Evolutionary conservation across 2,888 invertebrate species (phyloP).

Genomic region (Amiota communis): DNA sequence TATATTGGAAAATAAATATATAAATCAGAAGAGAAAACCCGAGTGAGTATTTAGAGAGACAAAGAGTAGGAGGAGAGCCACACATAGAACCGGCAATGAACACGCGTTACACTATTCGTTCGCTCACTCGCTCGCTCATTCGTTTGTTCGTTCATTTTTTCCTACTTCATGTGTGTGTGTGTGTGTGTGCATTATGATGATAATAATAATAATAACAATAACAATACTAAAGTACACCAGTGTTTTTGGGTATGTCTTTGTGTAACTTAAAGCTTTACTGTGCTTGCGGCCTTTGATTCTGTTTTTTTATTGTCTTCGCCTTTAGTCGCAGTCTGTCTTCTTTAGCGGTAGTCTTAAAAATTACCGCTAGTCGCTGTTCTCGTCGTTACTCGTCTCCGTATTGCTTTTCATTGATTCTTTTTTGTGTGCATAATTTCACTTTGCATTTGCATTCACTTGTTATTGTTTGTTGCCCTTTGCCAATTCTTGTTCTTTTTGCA

Average conservation of each 20-base stretch:
- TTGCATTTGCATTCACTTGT: no score
- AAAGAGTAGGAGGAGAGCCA: no score
- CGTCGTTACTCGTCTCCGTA: constrained; percentile 25
- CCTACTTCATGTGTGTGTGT: neutral
- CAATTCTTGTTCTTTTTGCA: no score
- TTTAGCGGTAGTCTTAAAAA: constrained; percentile 54
- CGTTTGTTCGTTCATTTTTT: neutral
- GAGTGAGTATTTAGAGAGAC: no score
- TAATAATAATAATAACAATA: constrained; percentile 53
- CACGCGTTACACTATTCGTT: no score
- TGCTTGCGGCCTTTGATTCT: constrained; percentile 15
- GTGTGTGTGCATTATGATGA: constrained; percentile 41
- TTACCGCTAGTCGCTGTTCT: constrained; percentile 37
- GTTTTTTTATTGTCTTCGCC: constrained; percentile 47
- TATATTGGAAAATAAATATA: neutral
- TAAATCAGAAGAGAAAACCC: neutral
- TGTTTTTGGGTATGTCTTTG: neutral
- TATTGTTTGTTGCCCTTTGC: no score
- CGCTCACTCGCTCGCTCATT: neutral
- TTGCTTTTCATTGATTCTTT: no score
- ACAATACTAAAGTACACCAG: neutral
- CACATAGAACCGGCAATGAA: no score
- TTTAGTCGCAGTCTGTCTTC: constrained; percentile 50
- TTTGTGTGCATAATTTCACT: no score
- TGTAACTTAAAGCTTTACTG: no score